These are phyloP conservation scores for Acanthochromis polyacanthus DNA, from an alignment of 2,113 vertebrate species.

Conservation along the genomic window DNA sequence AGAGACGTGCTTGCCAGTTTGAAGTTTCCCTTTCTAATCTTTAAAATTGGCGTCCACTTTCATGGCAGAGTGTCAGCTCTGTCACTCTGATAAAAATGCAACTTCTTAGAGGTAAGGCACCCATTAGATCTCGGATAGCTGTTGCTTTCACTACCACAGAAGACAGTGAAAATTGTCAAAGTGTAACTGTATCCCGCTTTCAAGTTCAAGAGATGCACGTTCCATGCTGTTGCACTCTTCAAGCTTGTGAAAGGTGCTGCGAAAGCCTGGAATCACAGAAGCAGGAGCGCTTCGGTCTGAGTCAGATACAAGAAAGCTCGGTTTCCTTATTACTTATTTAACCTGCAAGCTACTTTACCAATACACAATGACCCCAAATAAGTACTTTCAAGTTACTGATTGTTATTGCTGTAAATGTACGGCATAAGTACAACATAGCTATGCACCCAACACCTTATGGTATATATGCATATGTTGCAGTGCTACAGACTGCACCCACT, in stretches of 20 bases:
- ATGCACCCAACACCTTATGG: too few relatives aligned
- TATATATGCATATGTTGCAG: too few relatives aligned
- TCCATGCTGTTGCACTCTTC: conserved; percentile 47
- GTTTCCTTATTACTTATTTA: conserved; percentile 1
- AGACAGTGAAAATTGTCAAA: conserved; percentile 28
- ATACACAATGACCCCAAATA: neutral
- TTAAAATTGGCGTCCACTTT: conserved; percentile 48
- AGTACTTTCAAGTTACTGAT: neutral
- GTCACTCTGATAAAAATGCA: conserved; percentile 32
- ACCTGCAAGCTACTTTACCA: neutral
- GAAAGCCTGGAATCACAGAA: conserved; percentile 20
- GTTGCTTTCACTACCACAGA: conserved; percentile 26
- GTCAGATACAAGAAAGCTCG: neutral
- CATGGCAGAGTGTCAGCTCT: conserved; percentile 46
- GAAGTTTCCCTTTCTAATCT: conserved; percentile 39
- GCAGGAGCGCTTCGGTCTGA: neutral
- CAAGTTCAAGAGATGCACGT: conserved; percentile 39
- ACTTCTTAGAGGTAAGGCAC: conserved; percentile 34
- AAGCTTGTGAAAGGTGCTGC: conserved; percentile 30
- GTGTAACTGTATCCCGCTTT: conserved; percentile 23
- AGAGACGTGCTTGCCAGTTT: conserved; percentile 8
- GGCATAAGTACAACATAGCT: too few relatives aligned
- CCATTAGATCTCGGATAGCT: conserved; percentile 42
- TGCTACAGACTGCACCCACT: too few relatives aligned
- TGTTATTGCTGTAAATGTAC: neutral